phyloP scores from a whole-genome alignment of 2,113 vertebrate genomes.

The Calidris pygmaea region DNA sequence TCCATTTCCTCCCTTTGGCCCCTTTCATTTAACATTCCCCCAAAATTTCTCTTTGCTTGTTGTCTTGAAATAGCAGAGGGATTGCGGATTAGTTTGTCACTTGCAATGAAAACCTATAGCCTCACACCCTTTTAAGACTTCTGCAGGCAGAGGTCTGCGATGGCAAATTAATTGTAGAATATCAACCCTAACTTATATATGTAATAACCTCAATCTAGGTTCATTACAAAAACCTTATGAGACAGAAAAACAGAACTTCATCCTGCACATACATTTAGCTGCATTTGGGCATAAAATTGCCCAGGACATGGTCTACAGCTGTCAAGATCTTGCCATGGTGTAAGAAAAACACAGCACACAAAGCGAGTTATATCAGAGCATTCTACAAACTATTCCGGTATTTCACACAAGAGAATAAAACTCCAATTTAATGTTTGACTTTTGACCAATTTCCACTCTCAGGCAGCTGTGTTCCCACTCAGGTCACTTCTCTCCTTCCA shows the following conservation, averaged over 20 bases:
- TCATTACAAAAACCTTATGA: neutral
- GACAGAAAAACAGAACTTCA: neutral
- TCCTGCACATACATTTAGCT: fast-evolving
- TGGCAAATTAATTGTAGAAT: neutral
- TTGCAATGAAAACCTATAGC: neutral
- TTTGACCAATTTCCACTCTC: too few species aligned
- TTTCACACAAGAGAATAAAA: neutral
- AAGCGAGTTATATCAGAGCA: fast-evolving
- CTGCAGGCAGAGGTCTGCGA: neutral
- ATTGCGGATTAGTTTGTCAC: too few species aligned
- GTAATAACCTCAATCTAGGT: neutral
- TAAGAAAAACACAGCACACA: neutral
- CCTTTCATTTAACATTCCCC: neutral
- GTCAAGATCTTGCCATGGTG: fast-evolving
- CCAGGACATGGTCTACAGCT: neutral
- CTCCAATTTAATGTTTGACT: neutral
- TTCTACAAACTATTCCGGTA: fast-evolving
- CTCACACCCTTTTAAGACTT: neutral
- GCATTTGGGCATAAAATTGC: neutral
- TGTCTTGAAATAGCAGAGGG: neutral
- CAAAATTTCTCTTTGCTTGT: neutral
- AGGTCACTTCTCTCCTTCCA: neutral
- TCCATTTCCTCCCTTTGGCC: neutral
- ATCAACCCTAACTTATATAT: too few species aligned
- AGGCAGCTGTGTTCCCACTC: fast-evolving